Evolutionary conservation across 1,140 invertebrate species (phyloP).

Genomic region (Pararge aegeria): DNA sequence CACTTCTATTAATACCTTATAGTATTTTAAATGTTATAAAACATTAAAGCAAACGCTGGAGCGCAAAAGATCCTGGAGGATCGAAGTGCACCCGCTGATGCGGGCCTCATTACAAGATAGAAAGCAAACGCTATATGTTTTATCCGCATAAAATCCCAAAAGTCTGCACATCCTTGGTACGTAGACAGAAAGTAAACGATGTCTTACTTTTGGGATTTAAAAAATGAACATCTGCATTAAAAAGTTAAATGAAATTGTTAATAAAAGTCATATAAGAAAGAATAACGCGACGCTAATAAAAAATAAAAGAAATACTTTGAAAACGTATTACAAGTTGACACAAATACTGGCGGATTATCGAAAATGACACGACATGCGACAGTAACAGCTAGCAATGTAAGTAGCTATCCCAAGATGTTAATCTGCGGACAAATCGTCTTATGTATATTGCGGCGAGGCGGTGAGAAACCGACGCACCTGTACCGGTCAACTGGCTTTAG

Average conservation of each 20-base stretch:
- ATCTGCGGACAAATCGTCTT: constrained; percentile 62
- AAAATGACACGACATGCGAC: constrained; percentile 35
- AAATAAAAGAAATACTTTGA: constrained; percentile 2
- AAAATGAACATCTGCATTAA: background rate
- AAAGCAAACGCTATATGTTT: no score
- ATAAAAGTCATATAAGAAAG: constrained; percentile 7
- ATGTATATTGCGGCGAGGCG: constrained; percentile 42
- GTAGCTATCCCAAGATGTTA: constrained; percentile 54
- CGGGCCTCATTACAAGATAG: no score
- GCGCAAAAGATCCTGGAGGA: no score
- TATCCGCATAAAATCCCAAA: no score
- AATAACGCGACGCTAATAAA: background rate
- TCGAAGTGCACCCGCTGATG: no score
- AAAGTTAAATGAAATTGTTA: background rate
- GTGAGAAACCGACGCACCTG: constrained; percentile 71
- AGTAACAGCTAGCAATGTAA: constrained; percentile 38
- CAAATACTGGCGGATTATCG: constrained; percentile 27
- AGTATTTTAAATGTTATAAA: no score
- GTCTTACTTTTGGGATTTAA: no score
- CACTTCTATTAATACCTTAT: no score
- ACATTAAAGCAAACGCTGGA: no score
- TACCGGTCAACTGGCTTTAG: constrained; percentile 55
- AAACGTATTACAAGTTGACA: constrained; percentile 19
- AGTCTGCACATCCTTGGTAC: no score
- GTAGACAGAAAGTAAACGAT: no score